These are phyloP conservation scores for Formica exsecta DNA, from an alignment of 1,140 invertebrate genomes.

Conservation along the genomic window DNA sequence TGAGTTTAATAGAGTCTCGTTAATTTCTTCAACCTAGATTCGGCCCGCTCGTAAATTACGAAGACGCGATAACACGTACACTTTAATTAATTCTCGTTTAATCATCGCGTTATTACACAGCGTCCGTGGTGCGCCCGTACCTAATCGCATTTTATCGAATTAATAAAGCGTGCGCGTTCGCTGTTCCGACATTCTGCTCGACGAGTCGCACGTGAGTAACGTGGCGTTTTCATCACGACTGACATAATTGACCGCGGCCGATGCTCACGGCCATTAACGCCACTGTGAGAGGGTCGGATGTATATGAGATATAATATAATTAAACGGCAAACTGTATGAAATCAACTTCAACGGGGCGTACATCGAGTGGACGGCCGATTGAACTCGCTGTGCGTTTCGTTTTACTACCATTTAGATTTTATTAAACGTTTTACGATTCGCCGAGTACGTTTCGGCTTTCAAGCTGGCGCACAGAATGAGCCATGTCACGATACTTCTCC, in stretches of 20 bases:
- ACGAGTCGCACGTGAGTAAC: conserved; percentile 51
- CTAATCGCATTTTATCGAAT: conserved; percentile 64
- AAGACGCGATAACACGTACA: conserved; percentile 52
- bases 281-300: conserved; percentile 56
- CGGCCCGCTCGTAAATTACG: conserved; percentile 45
- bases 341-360: conserved; percentile 71
- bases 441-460: conserved; percentile 55
- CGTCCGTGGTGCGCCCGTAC: conserved; percentile 34
- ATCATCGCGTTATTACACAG: conserved; percentile 56
- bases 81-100: conserved; percentile 61
- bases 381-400: conserved; percentile 37
- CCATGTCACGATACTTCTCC: not conserved
- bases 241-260: conserved; percentile 73
- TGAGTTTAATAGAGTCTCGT: conserved; percentile 46
- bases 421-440: conserved; percentile 78
- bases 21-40: conserved; percentile 46
- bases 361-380: conserved; percentile 10
- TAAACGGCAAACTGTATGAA: conserved; percentile 78
- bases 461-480: not conserved
- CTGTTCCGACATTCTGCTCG: conserved; percentile 51
- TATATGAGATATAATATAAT: conserved; percentile 75
- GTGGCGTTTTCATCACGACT: conserved; percentile 63
- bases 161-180: conserved; percentile 56
- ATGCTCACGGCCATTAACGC: conserved; percentile 71
- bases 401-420: conserved; percentile 76